Conservation (phyloP, 2,888 invertebrate genomes). For the Vanessa cardui region DNA sequence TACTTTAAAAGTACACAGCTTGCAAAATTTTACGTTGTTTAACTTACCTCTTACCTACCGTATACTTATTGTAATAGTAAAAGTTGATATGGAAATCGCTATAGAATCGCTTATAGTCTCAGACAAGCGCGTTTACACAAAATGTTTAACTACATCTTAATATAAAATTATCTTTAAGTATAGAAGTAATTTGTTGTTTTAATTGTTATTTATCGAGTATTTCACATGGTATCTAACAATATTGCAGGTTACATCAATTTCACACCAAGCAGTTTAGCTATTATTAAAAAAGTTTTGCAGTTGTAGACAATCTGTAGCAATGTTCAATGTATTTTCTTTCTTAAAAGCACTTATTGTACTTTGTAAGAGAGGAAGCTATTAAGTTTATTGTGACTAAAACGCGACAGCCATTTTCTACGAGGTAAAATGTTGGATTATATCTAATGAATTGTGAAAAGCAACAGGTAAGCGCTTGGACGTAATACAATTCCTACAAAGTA, state of each 20-base stretch:
- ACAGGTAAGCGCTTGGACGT: conserved; percentile 13
- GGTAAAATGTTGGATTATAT: conserved; percentile 22
- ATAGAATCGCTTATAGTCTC: too few relatives aligned
- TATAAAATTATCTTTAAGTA: too few relatives aligned
- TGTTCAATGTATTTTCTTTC: conserved; percentile 13
- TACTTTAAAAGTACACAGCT: too few relatives aligned
- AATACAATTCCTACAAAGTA: conserved; percentile 7
- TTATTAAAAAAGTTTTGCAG: background rate
- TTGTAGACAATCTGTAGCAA: background rate
- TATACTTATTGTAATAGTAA: too few relatives aligned
- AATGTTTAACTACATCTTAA: too few relatives aligned
- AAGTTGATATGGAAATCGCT: too few relatives aligned
- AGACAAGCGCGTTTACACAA: too few relatives aligned
- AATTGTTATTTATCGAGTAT: too few relatives aligned
- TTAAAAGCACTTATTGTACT: conserved; percentile 8
- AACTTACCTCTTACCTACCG: too few relatives aligned
- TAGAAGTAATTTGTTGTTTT: too few relatives aligned
- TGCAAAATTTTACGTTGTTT: too few relatives aligned
- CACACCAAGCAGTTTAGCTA: conserved; percentile 1
- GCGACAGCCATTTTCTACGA: conserved; percentile 12
- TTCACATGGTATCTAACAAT: background rate
- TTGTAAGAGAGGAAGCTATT: conserved; percentile 20
- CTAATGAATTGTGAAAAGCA: conserved; percentile 19
- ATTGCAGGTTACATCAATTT: conserved; percentile 7
- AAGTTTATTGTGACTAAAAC: conserved; percentile 22